phyloP scores from a whole-genome alignment of 1,140 invertebrate species.

The Oscheius sp. region DNA sequence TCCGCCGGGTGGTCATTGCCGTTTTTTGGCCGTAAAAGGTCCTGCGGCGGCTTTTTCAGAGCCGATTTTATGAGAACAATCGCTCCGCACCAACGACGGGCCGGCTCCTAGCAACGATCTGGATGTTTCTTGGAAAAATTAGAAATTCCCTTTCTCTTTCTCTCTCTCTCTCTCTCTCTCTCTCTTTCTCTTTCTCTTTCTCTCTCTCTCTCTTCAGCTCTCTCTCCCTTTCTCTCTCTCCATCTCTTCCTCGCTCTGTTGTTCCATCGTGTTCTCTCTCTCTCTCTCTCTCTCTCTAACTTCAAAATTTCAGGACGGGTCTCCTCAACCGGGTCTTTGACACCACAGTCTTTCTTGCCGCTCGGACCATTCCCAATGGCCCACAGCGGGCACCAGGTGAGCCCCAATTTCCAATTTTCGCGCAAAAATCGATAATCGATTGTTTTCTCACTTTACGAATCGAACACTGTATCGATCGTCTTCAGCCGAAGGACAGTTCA shows the following conservation, averaged over 20 bases:
- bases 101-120: no score
- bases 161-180: neutral
- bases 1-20: no score
- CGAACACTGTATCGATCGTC: no score
- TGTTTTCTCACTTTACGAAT: no score
- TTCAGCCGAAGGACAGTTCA: no score
- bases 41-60: neutral
- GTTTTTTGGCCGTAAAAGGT: neutral
- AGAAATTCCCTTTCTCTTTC: no score
- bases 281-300: neutral
- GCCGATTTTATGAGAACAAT: neutral
- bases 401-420: neutral
- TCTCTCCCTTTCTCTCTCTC: neutral
- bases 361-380: constrained; percentile 4
- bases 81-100: neutral
- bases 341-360: neutral
- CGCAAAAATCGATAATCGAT: no score
- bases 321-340: neutral
- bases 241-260: neutral
- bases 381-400: constrained; percentile 2
- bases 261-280: neutral
- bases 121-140: no score
- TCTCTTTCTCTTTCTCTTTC: no score
- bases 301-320: neutral
- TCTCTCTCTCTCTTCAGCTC: no score